Evolutionary conservation across 2,888 invertebrate species (phyloP).

Genomic region (Pandemis cinnamomeana): DNA sequence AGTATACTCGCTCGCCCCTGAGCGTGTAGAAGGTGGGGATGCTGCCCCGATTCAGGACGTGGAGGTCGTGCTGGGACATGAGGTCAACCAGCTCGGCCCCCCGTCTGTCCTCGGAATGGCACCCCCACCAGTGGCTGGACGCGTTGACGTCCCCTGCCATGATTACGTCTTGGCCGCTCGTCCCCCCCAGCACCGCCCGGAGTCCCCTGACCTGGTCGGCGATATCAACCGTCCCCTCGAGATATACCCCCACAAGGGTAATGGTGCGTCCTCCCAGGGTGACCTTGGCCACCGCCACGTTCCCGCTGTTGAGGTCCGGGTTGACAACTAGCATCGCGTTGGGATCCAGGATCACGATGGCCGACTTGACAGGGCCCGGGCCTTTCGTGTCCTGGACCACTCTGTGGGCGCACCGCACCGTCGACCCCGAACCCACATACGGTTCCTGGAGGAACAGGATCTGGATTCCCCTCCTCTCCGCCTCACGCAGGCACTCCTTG

Average conservation of each 20-base stretch:
- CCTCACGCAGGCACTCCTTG: slow-evolving; percentile 1
- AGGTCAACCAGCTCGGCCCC: neutral
- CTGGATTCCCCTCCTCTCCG: neutral
- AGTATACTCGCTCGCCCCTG: slow-evolving; percentile 1
- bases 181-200: neutral
- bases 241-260: neutral
- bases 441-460: slow-evolving; percentile 24
- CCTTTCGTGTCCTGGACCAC: slow-evolving; percentile 7
- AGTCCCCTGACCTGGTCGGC: neutral
- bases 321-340: neutral
- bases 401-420: neutral
- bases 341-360: slow-evolving; percentile 10
- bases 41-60: neutral
- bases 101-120: slow-evolving; percentile 3
- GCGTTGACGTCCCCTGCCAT: slow-evolving; percentile 19
- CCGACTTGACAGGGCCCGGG: slow-evolving; percentile 6
- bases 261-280: neutral
- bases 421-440: slow-evolving; percentile 21
- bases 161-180: neutral
- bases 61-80: neutral
- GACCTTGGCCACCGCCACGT: neutral
- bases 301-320: neutral
- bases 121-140: slow-evolving; percentile 14
- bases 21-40: slow-evolving; percentile 1
- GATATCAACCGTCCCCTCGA: neutral